These are phyloP conservation scores for Drosophila ambigua DNA, from an alignment of 1,140 invertebrate genomes.

Conservation along the genomic window DNA sequence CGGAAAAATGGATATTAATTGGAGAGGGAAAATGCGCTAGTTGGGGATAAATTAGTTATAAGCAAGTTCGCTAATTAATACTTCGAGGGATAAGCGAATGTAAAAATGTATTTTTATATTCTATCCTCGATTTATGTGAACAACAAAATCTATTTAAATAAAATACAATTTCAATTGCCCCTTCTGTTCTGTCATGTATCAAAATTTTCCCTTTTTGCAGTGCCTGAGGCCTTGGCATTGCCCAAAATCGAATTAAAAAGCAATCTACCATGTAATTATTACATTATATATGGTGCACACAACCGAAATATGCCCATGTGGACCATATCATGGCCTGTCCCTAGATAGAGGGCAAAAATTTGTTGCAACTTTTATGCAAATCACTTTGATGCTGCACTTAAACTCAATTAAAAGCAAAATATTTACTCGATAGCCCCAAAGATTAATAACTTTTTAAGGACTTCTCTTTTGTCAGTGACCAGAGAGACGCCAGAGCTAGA, in stretches of 20 bases:
- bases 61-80: slow-evolving; percentile 65
- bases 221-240: slow-evolving; percentile 3
- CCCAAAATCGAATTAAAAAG: slow-evolving; percentile 74
- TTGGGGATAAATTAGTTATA: slow-evolving; percentile 32
- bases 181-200: too few relatives aligned
- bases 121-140: too few relatives aligned
- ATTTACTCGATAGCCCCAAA: slow-evolving; percentile 74
- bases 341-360: neutral
- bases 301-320: neutral
- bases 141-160: too few relatives aligned
- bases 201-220: neutral
- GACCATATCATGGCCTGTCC: slow-evolving; percentile 1
- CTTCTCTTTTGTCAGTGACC: slow-evolving; percentile 32
- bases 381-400: slow-evolving; percentile 43
- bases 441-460: slow-evolving; percentile 72
- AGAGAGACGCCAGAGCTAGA: slow-evolving; percentile 6
- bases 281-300: slow-evolving; percentile 25
- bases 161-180: neutral
- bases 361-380: slow-evolving; percentile 67
- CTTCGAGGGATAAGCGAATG: slow-evolving; percentile 1
- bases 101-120: too few relatives aligned
- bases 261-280: slow-evolving; percentile 77
- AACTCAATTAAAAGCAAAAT: slow-evolving; percentile 76
- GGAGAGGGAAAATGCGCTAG: slow-evolving; percentile 38
- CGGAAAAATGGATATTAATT: slow-evolving; percentile 63